phyloP scores from a whole-genome alignment of 2,797 vertebrate species.

The Dendrocincla fuliginosa region DNA sequence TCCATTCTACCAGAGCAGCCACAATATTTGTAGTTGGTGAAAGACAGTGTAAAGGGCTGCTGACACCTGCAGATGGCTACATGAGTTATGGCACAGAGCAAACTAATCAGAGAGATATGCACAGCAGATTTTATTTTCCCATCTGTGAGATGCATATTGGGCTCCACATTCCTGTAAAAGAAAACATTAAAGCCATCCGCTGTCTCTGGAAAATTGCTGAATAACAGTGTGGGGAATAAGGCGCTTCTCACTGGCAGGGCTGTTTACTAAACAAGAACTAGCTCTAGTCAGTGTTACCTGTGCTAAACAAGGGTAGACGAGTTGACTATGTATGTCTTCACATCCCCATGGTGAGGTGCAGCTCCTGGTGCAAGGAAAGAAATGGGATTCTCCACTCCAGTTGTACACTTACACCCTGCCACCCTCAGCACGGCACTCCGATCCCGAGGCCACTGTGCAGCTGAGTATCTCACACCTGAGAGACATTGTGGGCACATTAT shows the following conservation, averaged over 20 bases:
- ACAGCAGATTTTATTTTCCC: slow-evolving; percentile 24
- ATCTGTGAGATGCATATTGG: background rate
- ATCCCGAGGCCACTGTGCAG: background rate
- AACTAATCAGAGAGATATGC: background rate
- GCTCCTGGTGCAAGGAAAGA: background rate
- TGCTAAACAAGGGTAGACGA: background rate
- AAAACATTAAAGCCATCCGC: background rate
- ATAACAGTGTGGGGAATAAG: background rate
- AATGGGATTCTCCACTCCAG: background rate
- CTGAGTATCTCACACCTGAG: background rate
- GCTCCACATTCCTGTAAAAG: background rate
- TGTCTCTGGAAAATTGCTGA: background rate
- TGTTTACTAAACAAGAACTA: slow-evolving; percentile 7
- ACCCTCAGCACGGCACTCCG: background rate
- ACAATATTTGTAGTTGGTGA: background rate
- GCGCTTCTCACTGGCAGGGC: slow-evolving; percentile 4
- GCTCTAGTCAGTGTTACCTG: background rate
- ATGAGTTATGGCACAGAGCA: background rate
- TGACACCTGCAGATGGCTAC: background rate
- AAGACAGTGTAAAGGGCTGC: background rate
- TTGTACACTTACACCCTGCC: background rate
- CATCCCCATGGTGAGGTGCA: background rate
- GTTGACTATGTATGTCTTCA: background rate
- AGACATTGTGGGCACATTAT: background rate
- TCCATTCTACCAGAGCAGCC: background rate